Base-by-base conservation (phyloP, 2,888 invertebrate genomes). In the Eupithecia abbreviata region DNA sequence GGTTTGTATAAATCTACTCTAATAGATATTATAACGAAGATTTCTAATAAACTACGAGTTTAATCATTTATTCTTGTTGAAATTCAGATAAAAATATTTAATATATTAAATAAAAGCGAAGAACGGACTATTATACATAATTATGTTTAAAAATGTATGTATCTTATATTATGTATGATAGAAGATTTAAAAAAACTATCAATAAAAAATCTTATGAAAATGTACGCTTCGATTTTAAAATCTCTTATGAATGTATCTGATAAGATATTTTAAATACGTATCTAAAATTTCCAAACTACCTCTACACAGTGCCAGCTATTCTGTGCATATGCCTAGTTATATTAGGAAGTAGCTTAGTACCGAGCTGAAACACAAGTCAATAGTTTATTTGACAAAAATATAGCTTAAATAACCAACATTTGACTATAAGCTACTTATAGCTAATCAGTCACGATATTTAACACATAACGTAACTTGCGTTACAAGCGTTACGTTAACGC, bases 171-270 rank as follows among this genome's bases (percentile, higher is more conserved):
- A 71, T 66, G 0, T 18, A 55, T 58, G 75, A 51, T 74, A 69
- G 68, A 73, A 55, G 30, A 76, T 78, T 75, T 42, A 42, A 58
- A 72, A 79, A 42, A 43, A 15, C 30, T 67, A 15, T 74, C 74
- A 81, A 79, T 79, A 81, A 79, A 81, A 58, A 82, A 79, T 84
- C 88, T 90, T 90, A 89, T 89, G 87, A 88, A 67, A 75, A 77
- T 82, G 80, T 89, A 90, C 90, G 91, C 92, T 91, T 91, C 88
- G 87, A 90, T 87, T 90, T 89, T 89, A 86, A 87, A 85, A 85
- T 89, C 89, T 92, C 93, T 93, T 93, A 93, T 93, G 93, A 93
- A 86, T 90, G 58, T 78, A 90, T 86, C 84, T 82, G 79, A 72
- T 89, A 90, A 88, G 89, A 81, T 85, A 80, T 86, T 87, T 85